Evolutionary conservation across 2,888 invertebrate genomes (phyloP).

Genomic region (Coleophora deauratella): DNA sequence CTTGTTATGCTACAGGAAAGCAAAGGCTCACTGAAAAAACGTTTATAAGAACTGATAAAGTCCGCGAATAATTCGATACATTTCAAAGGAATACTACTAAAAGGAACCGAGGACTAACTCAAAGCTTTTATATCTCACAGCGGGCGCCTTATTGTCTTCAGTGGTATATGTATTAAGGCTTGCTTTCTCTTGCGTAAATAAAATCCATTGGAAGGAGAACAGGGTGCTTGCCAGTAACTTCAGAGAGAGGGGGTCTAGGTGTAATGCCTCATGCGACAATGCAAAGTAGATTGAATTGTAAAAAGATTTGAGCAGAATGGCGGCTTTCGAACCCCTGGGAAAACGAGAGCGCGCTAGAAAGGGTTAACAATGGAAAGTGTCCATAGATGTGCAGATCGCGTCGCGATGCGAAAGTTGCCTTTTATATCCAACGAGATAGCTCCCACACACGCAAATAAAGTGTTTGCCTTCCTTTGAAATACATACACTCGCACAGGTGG

Average conservation of each 20-base stretch:
- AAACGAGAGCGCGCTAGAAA: conserved; percentile 47
- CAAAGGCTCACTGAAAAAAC: too few relatives aligned
- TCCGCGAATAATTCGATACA: conserved; percentile 71
- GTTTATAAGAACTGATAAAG: conserved; percentile 43
- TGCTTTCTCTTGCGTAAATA: conserved; percentile 73
- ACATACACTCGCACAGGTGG: too few relatives aligned
- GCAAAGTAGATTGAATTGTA: conserved; percentile 74
- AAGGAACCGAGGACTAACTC: conserved; percentile 68
- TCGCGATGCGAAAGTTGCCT: not conserved
- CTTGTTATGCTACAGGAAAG: too few relatives aligned
- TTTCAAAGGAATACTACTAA: conserved; percentile 71
- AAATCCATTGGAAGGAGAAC: conserved; percentile 65
- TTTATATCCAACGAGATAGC: not conserved
- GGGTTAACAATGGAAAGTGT: conserved; percentile 60
- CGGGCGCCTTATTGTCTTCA: conserved; percentile 70
- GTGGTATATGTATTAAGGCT: conserved; percentile 70
- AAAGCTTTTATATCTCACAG: conserved; percentile 73
- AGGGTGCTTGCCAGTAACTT: conserved; percentile 61
- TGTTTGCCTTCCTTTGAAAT: not conserved
- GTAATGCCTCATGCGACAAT: conserved; percentile 72
- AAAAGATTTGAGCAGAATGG: conserved; percentile 63
- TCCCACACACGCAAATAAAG: not conserved
- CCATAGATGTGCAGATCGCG: conserved; percentile 28
- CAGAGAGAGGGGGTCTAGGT: conserved; percentile 54
- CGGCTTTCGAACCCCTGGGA: conserved; percentile 57